Evolutionary conservation across 1,140 invertebrate species (phyloP).

Genomic region (Diorhabda sublineata): DNA sequence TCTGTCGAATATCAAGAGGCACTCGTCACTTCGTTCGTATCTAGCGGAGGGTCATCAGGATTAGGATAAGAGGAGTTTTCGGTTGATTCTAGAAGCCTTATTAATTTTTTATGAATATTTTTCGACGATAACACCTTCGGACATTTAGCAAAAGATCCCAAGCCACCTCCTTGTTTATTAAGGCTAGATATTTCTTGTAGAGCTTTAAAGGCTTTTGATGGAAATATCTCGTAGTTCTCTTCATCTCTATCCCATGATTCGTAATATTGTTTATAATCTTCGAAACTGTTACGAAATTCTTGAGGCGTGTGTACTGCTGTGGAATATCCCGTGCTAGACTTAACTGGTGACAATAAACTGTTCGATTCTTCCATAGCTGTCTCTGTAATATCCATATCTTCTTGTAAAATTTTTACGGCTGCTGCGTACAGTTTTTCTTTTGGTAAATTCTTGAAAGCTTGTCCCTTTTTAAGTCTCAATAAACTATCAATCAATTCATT

Average conservation of each 20-base stretch:
- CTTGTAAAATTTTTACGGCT: constrained; percentile 52
- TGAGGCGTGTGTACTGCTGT: constrained; percentile 48
- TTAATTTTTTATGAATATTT: constrained; percentile 50
- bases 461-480: constrained; percentile 51
- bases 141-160: constrained; percentile 47
- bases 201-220: constrained; percentile 52
- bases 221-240: constrained; percentile 48
- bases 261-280: constrained; percentile 57
- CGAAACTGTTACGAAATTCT: constrained; percentile 45
- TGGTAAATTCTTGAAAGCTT: constrained; percentile 51
- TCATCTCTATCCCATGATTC: constrained; percentile 53
- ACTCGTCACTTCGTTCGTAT: constrained; percentile 38
- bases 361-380: constrained; percentile 37
- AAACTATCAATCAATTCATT: constrained; percentile 57
- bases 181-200: constrained; percentile 45
- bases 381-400: constrained; percentile 49
- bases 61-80: constrained; percentile 22
- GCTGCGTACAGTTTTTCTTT: constrained; percentile 56
- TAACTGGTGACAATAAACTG: constrained; percentile 34
- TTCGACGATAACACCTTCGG: constrained; percentile 56
- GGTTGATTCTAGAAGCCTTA: constrained; percentile 34
- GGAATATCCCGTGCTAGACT: constrained; percentile 40
- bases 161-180: constrained; percentile 42
- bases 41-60: constrained; percentile 27
- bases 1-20: constrained; percentile 41